Base-by-base conservation (phyloP, 2,888 invertebrate species). In the Andrena minutula region DNA sequence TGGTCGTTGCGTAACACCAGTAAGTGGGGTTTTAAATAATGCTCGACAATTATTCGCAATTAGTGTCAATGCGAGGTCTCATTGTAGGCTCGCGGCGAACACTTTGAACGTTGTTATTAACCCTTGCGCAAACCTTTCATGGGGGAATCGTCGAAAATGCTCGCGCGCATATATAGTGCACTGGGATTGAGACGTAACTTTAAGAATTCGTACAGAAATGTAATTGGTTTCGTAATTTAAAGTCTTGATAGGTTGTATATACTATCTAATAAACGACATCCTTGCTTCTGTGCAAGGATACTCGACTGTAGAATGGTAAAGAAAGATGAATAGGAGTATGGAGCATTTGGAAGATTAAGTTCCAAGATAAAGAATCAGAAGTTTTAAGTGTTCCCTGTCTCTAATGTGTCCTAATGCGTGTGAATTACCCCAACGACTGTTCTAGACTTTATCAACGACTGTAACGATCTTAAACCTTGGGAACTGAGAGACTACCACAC, bases 11-110 rank as follows among this genome's bases (percentile, higher is more conserved):
- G 61, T 41, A 77, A 77, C 26, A 49, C 51, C 49, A 26, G 65
- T 65, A 60, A 66, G n/a, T 47, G 65, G 12, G 71, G 47, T 71
- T 76, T 76, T 76, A 64, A 64, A 61, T 71, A 65, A 76, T 71
- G 70, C 28, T 7, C 23, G 65, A 71, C 64, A 66, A 77, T 77
- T 77, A 77, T 23, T 23, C 32, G 66, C 30, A 77, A 77, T 77
- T 77, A 76, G 23, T 35, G 70, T 64, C 71, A 26, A 35, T 35
- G 65, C 26, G 12, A 20, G 23, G 28, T 66, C 47, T 28, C 35
- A 58, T 64, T 28, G 8, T 12, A 56, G 32, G 28, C 60, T 5
- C 12, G 64, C 23, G 35, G 64, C 61, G 30, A 35, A 41, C 41
- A 41, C 35, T 53, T 28, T 10, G 30, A n/a, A 30, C 49, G 47